Base-by-base conservation (phyloP, 2,797 vertebrate genomes). In the Kryptolebias ocellatus region DNA sequence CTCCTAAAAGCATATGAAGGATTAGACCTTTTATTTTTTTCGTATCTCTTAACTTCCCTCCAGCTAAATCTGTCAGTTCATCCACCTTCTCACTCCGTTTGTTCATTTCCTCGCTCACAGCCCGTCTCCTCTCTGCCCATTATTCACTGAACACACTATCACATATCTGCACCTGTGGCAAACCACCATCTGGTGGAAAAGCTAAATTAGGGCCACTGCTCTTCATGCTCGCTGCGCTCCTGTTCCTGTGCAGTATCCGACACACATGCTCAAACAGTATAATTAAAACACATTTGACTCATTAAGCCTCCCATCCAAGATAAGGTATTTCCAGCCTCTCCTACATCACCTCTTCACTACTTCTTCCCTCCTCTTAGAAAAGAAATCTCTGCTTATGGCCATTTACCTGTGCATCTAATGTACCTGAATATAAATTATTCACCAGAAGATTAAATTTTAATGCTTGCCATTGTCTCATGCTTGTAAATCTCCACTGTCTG, bases 121-220 rank as follows among this genome's bases (percentile, higher is more conserved):
- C 54, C 57, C 68, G 18, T 63, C 60, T 67, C 63, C 58, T 69
- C 72, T 59, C 68, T 64, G 17, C 53, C 78, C 72, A 72, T 86
- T 83, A 77, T 80, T 86, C 76, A 70, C 78, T 27, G 67, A 75
- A 58, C 51, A 64, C 72, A 60, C 76, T 74, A 78, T 89, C 82
- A 45, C 72, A 69, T 75, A 76, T 84, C 85, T 79, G 80, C 86
- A 81, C 87, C 86, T 86, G 86, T 80, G 80, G 80, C 80, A 80
- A 87, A 69, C 86, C 79, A 80, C 87, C 89, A 85, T 87, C 89
- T 89, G 88, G 66, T 75, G 75, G 67, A 47, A 53, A 20, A 60
- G 85, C 84, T 83, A 88, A 88, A 89, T 89, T 73, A 83, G 79
- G 76, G 77, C 70, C 69, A 7, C 14, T 65, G 83, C 67, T 86